Percentiles rank a stretch among this genome's conserved stretches.
These are phyloP conservation scores for Kryptolebias ocellatus DNA, from an alignment of 2,797 vertebrate species.

Conservation along the genomic window DNA sequence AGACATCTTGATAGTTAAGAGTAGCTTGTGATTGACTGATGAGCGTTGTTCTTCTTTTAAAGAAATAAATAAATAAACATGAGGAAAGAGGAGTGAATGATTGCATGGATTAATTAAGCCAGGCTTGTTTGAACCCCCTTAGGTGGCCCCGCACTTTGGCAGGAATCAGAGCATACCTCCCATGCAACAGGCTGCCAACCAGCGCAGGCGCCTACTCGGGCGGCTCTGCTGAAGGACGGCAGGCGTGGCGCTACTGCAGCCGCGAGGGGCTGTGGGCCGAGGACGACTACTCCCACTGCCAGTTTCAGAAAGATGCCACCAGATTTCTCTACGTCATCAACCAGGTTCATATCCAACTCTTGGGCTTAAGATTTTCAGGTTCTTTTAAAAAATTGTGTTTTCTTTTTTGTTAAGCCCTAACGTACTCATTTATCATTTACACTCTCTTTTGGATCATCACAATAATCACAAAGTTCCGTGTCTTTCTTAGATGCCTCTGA, in stretches of 20 bases:
- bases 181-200: slow-evolving; percentile 87
- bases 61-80: no score
- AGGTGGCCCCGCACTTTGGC: slow-evolving; percentile 97
- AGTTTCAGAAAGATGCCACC: slow-evolving; percentile 96
- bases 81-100: not conserved
- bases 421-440: no score
- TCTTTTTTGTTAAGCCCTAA: not conserved
- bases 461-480: not conserved
- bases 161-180: slow-evolving; percentile 90
- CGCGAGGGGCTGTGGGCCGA: slow-evolving; percentile 91
- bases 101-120: not conserved
- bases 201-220: slow-evolving; percentile 89
- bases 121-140: slow-evolving; percentile 13
- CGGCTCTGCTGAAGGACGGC: slow-evolving; percentile 86
- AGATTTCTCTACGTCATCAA: slow-evolving; percentile 93
- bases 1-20: no score
- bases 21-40: no score
- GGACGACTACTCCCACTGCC: slow-evolving; percentile 93
- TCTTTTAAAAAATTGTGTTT: no score
- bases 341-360: slow-evolving; percentile 80
- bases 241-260: slow-evolving; percentile 91
- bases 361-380: not conserved
- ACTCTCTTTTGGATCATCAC: no score
- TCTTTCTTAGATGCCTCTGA: slow-evolving; percentile 90
- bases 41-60: no score